Percentiles rank a stretch among this genome's conserved stretches.
phyloP scores from a whole-genome alignment of 2,113 vertebrate species.

The Oreamnos americanus region DNA sequence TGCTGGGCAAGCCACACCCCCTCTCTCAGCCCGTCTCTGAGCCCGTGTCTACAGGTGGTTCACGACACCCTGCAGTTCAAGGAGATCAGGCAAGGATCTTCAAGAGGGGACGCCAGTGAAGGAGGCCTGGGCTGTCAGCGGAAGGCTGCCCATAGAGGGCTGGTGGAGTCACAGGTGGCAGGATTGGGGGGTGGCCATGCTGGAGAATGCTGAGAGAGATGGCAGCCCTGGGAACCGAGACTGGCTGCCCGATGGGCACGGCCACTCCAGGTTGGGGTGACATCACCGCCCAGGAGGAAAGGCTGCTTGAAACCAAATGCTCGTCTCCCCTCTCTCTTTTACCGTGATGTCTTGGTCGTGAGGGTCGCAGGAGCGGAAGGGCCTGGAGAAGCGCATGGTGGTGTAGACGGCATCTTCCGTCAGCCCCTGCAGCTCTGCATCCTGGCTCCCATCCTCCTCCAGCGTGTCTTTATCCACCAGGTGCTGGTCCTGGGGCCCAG shows the following conservation, averaged over 20 bases:
- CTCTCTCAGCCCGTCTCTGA: background rate
- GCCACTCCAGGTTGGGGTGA: background rate
- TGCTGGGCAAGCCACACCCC: background rate
- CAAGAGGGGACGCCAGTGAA: background rate
- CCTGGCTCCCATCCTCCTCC: conserved; percentile 80
- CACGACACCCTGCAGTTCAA: background rate
- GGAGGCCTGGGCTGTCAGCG: no score
- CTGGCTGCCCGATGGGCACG: background rate
- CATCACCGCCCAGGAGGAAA: background rate
- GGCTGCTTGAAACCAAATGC: background rate
- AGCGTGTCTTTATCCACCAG: conserved; percentile 71
- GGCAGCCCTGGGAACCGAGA: background rate
- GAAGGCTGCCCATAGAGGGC: background rate
- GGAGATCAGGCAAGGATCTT: background rate
- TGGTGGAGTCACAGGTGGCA: background rate
- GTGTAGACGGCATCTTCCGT: conserved; percentile 79
- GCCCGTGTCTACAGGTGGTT: background rate
- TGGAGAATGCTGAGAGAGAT: background rate
- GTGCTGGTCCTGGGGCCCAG: conserved; percentile 79
- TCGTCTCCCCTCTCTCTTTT: background rate
- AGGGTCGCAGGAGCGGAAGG: conserved; percentile 80
- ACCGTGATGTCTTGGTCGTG: conserved; percentile 83
- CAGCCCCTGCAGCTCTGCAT: conserved; percentile 81
- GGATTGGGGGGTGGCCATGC: background rate
- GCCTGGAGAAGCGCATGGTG: conserved; percentile 77